Evolutionary conservation across 2,113 vertebrate species (phyloP).

Genomic region (Peromyscus maniculatus): DNA sequence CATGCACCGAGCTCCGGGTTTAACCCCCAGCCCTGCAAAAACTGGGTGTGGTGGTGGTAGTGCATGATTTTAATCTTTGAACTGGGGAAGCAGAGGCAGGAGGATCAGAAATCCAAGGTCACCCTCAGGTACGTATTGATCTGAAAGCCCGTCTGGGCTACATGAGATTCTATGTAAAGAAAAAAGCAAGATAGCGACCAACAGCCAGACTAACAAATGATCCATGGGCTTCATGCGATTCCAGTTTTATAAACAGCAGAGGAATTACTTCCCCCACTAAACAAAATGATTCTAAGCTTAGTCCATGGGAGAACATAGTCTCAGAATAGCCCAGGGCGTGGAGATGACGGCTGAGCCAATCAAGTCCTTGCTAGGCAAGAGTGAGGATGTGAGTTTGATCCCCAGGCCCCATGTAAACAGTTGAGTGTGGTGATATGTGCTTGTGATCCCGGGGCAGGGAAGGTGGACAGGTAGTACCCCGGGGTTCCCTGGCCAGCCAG

Average conservation of each 20-base stretch:
- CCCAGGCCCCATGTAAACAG: not conserved
- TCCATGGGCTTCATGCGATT: not conserved
- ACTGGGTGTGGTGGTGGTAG: not conserved
- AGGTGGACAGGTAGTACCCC: not conserved
- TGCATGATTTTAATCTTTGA: not conserved
- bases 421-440: not conserved
- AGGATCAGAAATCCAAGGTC: not conserved
- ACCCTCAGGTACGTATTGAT: not conserved
- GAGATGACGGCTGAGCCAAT: not conserved
- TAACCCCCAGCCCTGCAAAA: not conserved
- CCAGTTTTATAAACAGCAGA: not conserved
- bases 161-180: not conserved
- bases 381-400: not conserved
- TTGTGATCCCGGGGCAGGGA: not conserved
- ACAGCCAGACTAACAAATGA: not conserved
- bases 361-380: not conserved
- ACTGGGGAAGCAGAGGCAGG: not conserved
- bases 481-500: not conserved
- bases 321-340: not conserved
- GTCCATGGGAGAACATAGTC: not conserved
- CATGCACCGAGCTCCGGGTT: not conserved
- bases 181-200: not conserved
- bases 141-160: not conserved
- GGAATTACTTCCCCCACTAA: not conserved
- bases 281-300: not conserved